phyloP scores from a whole-genome alignment of 1,140 invertebrate species.

The Contarinia nasturtii region DNA sequence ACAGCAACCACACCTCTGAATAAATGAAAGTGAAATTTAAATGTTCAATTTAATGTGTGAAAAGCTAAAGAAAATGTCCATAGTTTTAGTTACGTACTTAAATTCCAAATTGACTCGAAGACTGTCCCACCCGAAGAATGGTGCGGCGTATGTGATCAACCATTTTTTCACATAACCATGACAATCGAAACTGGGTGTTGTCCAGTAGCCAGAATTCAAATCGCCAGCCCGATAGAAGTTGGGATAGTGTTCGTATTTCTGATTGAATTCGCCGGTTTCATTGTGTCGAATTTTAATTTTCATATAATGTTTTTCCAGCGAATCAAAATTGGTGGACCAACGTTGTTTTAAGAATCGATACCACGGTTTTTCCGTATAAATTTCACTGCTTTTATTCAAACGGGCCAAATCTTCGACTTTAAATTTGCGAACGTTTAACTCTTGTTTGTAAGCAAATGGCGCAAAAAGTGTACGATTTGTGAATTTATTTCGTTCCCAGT shows the following conservation, averaged over 20 bases:
- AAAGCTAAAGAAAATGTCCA: background rate
- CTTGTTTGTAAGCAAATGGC: slow-evolving; percentile 80
- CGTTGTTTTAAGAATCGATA: slow-evolving; percentile 77
- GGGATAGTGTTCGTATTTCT: slow-evolving; percentile 71
- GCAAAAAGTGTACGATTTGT: slow-evolving; percentile 82
- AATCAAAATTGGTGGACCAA: slow-evolving; percentile 87
- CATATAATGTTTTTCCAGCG: slow-evolving; percentile 76
- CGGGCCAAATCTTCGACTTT: slow-evolving; percentile 74
- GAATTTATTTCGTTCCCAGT: slow-evolving; percentile 93
- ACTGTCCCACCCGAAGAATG: slow-evolving; percentile 94
- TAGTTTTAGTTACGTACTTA: slow-evolving; percentile 47
- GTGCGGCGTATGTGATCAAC: slow-evolving; percentile 85
- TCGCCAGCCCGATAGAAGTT: slow-evolving; percentile 64
- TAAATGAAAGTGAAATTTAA: slow-evolving; percentile 10
- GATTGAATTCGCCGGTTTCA: slow-evolving; percentile 46
- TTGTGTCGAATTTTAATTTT: slow-evolving; percentile 86
- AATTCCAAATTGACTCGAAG: slow-evolving; percentile 81
- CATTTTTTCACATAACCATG: slow-evolving; percentile 81
- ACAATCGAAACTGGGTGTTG: slow-evolving; percentile 85
- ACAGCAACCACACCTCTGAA: slow-evolving; percentile 85
- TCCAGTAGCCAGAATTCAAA: slow-evolving; percentile 81
- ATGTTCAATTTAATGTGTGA: too few relatives aligned
- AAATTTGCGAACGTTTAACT: slow-evolving; percentile 63
- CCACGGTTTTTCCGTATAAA: slow-evolving; percentile 70
- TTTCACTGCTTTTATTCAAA: slow-evolving; percentile 55